Conservation (phyloP, 1,140 invertebrate species). For the Archivesica marissinica region DNA sequence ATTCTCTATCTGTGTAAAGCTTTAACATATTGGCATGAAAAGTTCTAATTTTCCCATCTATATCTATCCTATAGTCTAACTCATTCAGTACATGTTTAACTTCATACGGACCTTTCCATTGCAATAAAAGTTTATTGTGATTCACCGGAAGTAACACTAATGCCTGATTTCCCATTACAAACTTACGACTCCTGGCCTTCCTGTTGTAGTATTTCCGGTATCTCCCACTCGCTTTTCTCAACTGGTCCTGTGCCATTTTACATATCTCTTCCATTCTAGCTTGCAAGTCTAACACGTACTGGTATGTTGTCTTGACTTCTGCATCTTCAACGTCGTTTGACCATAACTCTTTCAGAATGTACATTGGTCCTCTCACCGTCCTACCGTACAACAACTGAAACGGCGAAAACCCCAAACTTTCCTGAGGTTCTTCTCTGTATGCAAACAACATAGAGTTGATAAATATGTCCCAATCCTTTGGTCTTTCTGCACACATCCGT, state of each 20-base stretch:
- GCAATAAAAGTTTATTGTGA: slow-evolving; percentile 61
- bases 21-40: slow-evolving; percentile 58
- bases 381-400: too few relatives aligned
- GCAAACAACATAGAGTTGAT: too few relatives aligned
- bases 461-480: too few relatives aligned
- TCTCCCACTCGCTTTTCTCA: slow-evolving; percentile 50
- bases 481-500: too few relatives aligned
- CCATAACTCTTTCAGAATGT: too few relatives aligned
- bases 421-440: too few relatives aligned
- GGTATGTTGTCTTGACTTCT: too few relatives aligned
- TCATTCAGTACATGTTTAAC: slow-evolving; percentile 20
- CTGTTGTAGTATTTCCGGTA: slow-evolving; percentile 60
- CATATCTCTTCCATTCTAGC: slow-evolving; percentile 46
- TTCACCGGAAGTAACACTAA: slow-evolving; percentile 61
- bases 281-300: too few relatives aligned
- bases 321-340: too few relatives aligned
- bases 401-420: too few relatives aligned
- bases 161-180: slow-evolving; percentile 62
- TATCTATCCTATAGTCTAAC: slow-evolving; percentile 46
- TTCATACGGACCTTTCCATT: slow-evolving; percentile 61
- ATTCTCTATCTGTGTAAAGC: slow-evolving; percentile 32
- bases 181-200: slow-evolving; percentile 10
- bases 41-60: slow-evolving; percentile 32
- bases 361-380: too few relatives aligned
- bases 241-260: slow-evolving; percentile 48